Evolutionary conservation across 2,888 invertebrate genomes (phyloP).

Genomic region (Proisotoma minuta): DNA sequence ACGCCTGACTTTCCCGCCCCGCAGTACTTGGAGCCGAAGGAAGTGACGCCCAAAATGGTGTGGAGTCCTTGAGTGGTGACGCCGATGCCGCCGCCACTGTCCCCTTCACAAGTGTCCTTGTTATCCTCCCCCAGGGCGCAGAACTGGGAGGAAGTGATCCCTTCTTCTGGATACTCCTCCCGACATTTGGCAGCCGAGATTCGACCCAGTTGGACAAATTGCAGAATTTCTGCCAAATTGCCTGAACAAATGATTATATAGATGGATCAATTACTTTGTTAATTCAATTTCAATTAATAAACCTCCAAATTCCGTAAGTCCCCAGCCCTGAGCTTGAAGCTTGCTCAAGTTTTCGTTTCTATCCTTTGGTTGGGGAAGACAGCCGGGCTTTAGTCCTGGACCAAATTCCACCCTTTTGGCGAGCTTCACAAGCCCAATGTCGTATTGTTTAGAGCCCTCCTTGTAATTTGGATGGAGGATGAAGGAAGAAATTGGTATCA

Average conservation of each 20-base stretch:
- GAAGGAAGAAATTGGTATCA: background rate
- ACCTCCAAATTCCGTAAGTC: conserved; percentile 10
- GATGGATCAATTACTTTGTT: background rate
- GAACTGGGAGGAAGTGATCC: conserved; percentile 32
- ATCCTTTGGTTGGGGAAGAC: conserved; percentile 5
- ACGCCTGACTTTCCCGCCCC: conserved; percentile 39
- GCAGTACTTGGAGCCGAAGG: conserved; percentile 38
- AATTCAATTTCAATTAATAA: background rate
- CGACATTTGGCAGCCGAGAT: conserved; percentile 28
- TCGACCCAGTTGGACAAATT: conserved; percentile 31
- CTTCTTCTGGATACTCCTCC: background rate
- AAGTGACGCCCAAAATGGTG: conserved; percentile 29
- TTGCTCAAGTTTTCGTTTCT: background rate
- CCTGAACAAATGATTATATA: background rate
- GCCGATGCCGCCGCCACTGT: conserved; percentile 35
- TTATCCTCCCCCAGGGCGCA: conserved; percentile 37
- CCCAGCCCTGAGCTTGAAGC: background rate
- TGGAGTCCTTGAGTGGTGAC: conserved; percentile 19
- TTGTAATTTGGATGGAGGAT: conserved; percentile 2
- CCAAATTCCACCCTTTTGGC: background rate
- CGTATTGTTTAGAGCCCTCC: background rate
- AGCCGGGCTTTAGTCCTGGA: background rate
- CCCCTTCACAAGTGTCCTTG: conserved; percentile 37
- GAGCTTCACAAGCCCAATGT: conserved; percentile 7
- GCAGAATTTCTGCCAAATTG: conserved; percentile 29